A percentile compares a stretch with the other conserved stretches of the same genome.
These are phyloP conservation scores for Lophotis ruficrista DNA, from an alignment of 2,113 vertebrate species.

Conservation along the genomic window DNA sequence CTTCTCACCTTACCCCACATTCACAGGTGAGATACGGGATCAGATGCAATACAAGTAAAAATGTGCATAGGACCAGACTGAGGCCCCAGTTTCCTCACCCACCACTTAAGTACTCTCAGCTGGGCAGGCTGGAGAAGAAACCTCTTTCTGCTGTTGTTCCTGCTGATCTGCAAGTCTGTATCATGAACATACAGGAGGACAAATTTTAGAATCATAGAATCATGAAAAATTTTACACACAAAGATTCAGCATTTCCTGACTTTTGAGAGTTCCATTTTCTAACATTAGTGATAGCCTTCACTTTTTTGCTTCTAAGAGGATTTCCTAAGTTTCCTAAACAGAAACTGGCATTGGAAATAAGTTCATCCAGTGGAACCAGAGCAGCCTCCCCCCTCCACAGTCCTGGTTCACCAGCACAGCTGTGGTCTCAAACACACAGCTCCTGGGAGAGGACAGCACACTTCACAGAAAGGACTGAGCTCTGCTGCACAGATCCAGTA, in stretches of 20 bases:
- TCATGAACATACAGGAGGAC: rapidly evolving
- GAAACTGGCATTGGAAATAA: neutral
- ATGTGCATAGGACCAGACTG: neutral
- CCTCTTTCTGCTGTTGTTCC: neutral
- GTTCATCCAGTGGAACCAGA: neutral
- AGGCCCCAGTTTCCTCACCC: neutral
- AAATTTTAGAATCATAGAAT: too few relatives aligned
- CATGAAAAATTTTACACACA: neutral
- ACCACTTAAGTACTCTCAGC: neutral
- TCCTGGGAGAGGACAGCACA: neutral
- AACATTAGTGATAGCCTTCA: neutral
- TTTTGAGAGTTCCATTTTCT: neutral
- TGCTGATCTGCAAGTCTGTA: neutral
- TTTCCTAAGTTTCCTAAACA: neutral
- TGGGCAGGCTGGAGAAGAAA: neutral
- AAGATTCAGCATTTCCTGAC: neutral
- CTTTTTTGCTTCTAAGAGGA: too few relatives aligned
- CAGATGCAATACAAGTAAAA: neutral
- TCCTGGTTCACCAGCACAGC: neutral
- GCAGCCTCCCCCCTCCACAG: neutral
- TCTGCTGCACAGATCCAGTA: neutral
- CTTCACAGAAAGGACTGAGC: neutral
- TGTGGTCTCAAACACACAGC: neutral
- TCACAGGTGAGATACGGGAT: neutral
- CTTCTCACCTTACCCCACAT: neutral